These are phyloP conservation scores for Colossoma macropomum DNA, from an alignment of 2,113 vertebrate genomes.

Conservation along the genomic window DNA sequence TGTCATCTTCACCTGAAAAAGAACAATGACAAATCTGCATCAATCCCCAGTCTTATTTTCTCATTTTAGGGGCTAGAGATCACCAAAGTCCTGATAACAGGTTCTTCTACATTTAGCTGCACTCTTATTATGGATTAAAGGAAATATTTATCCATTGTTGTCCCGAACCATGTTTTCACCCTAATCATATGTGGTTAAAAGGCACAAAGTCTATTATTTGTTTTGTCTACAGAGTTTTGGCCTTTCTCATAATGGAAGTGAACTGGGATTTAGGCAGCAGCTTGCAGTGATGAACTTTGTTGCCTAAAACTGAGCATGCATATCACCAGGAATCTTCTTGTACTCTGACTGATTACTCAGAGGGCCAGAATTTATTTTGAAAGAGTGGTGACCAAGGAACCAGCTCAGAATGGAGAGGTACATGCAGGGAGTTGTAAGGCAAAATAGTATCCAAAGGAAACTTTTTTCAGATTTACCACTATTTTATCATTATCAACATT, in stretches of 20 bases:
- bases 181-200: neutral
- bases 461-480: too few species aligned
- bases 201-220: neutral
- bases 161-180: too few species aligned
- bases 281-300: neutral
- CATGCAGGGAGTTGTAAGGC: too few species aligned
- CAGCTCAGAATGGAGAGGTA: neutral
- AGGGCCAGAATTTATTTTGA: neutral
- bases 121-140: too few species aligned
- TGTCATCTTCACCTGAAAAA: slow-evolving; percentile 60
- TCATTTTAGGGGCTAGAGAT: neutral
- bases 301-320: neutral
- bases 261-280: neutral
- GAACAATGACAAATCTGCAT: neutral
- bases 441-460: too few species aligned
- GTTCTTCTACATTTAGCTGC: too few species aligned
- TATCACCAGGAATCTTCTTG: neutral
- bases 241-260: neutral
- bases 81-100: neutral
- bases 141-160: neutral
- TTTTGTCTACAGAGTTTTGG: neutral
- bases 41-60: neutral
- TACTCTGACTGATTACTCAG: neutral
- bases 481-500: too few species aligned
- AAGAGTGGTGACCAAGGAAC: too few species aligned